These are phyloP conservation scores for Ptilonorhynchus violaceus DNA, from an alignment of 2,113 vertebrate species.

Conservation along the genomic window DNA sequence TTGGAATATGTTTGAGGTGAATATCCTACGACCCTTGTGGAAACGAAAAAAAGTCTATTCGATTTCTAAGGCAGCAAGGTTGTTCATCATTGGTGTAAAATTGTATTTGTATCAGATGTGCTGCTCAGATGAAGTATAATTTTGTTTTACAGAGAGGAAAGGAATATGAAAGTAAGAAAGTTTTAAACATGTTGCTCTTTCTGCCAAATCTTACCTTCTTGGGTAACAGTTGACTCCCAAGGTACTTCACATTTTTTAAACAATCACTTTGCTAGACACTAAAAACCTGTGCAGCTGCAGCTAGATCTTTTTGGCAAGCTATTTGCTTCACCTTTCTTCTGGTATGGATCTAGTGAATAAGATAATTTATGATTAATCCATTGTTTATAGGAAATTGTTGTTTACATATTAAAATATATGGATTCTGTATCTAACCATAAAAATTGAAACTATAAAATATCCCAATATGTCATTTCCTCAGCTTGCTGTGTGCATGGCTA, in stretches of 20 bases:
- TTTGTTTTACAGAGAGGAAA: background rate
- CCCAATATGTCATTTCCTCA: background rate
- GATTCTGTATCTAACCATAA: background rate
- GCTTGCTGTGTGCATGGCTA: background rate
- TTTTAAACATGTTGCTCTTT: background rate
- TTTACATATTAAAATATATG: background rate
- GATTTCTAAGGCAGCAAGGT: background rate
- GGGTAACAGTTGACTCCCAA: background rate
- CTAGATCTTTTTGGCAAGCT: background rate
- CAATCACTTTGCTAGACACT: background rate
- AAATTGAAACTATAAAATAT: background rate
- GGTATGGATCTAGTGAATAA: background rate
- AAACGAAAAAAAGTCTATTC: background rate
- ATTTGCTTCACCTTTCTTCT: background rate
- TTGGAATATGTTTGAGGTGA: background rate
- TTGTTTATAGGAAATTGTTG: background rate
- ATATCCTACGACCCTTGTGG: background rate
- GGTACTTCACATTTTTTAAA: background rate
- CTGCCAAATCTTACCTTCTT: background rate
- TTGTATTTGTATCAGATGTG: background rate
- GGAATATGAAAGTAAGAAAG: background rate
- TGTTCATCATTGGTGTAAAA: background rate
- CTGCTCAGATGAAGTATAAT: background rate
- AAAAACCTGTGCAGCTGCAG: background rate
- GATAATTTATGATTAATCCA: background rate